phyloP scores from a whole-genome alignment of 2,888 invertebrate species.

The Phengaris arion region DNA sequence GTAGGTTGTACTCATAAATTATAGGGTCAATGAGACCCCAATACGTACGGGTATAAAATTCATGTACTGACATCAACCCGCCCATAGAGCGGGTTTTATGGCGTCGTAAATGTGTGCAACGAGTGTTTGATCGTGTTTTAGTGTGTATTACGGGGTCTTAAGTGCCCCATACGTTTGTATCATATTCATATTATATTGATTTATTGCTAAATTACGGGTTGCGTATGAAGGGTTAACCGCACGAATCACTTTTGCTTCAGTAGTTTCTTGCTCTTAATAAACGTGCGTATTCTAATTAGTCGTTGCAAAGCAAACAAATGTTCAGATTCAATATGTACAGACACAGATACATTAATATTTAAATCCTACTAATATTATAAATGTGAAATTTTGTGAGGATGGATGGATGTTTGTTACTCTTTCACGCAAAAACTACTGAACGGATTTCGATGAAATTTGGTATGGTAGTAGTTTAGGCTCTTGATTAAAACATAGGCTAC shows the following conservation, averaged over 20 bases:
- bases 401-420: too few species aligned
- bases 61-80: constrained; percentile 43
- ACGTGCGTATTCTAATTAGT: not conserved
- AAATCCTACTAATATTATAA: too few species aligned
- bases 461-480: too few species aligned
- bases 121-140: constrained; percentile 39
- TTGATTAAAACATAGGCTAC: too few species aligned
- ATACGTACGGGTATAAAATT: constrained; percentile 39
- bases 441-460: too few species aligned
- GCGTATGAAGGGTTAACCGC: constrained; percentile 19
- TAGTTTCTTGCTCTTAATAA: not conserved
- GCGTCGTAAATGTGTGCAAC: constrained; percentile 47
- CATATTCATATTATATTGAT: constrained; percentile 32
- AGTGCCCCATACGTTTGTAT: constrained; percentile 32
- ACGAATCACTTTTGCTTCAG: not conserved
- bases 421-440: too few species aligned
- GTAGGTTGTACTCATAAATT: constrained; percentile 42
- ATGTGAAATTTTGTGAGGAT: too few species aligned
- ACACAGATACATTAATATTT: too few species aligned
- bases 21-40: constrained; percentile 42
- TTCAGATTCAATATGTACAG: too few species aligned
- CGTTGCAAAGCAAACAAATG: too few species aligned
- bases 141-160: constrained; percentile 34
- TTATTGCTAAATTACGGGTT: constrained; percentile 26
- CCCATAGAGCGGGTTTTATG: constrained; percentile 43